Conservation (phyloP, 53 echinoderm and acorn worm genomes). For the Stichopus horrens region DNA sequence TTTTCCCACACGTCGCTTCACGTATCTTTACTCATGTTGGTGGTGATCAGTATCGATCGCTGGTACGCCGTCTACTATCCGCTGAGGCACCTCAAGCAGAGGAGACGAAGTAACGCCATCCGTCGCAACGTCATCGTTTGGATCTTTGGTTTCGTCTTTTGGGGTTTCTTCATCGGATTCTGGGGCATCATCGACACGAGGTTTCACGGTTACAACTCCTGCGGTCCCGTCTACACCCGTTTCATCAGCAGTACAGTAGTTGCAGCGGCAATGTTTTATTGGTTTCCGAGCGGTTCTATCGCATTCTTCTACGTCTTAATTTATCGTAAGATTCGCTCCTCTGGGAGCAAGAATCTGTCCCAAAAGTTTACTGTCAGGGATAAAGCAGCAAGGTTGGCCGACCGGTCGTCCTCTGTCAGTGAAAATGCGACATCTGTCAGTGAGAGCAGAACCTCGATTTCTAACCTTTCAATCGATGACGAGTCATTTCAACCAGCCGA, state of each 20-base stretch:
- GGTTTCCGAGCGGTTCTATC: neutral
- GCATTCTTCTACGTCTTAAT: conserved; percentile 13
- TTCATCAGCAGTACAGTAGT: neutral
- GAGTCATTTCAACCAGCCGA: too few relatives aligned
- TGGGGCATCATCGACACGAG: conserved; percentile 3
- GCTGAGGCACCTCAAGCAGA: neutral
- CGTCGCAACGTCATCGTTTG: conserved; percentile 13
- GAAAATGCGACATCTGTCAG: too few relatives aligned
- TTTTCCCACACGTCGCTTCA: conserved; percentile 6
- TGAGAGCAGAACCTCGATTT: too few relatives aligned
- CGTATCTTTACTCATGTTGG: conserved; percentile 17
- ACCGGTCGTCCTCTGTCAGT: too few relatives aligned
- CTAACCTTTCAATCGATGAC: too few relatives aligned
- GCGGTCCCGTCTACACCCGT: neutral
- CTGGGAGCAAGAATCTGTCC: neutral
- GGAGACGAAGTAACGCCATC: conserved; percentile 1
- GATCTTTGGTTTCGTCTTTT: neutral
- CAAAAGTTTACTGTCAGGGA: neutral
- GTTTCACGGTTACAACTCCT: neutral
- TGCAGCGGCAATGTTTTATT: conserved; percentile 15
- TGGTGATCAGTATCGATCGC: conserved; percentile 9
- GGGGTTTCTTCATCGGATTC: conserved; percentile 3
- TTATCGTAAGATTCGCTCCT: conserved; percentile 26
- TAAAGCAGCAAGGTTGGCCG: neutral
- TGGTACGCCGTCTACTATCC: conserved; percentile 26